Evolutionary conservation across 2,888 invertebrate genomes (phyloP).

Genomic region (Agrochola circellaris): DNA sequence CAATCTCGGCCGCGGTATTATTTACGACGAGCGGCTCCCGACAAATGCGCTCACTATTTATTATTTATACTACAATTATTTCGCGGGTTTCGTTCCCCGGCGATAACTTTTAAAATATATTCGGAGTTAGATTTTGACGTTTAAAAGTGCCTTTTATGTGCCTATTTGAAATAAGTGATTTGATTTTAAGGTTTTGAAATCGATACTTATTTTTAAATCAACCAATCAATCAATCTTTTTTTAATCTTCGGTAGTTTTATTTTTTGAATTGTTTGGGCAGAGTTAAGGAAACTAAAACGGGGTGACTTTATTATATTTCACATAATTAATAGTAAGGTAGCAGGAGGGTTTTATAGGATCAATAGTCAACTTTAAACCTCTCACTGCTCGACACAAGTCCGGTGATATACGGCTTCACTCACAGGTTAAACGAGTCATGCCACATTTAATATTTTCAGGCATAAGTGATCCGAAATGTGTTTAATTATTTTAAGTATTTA

Average conservation of each 20-base stretch:
- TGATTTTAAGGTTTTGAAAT: neutral
- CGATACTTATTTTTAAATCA: too few relatives aligned
- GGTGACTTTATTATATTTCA: neutral
- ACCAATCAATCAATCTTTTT: too few relatives aligned
- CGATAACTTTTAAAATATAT: constrained; percentile 4
- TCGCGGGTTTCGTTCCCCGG: neutral
- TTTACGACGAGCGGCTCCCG: constrained; percentile 38
- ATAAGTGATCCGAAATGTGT: neutral
- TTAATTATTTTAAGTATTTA: neutral
- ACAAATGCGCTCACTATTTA: constrained; percentile 49
- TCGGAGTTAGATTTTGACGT: neutral
- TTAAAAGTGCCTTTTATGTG: neutral
- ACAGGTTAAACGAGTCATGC: neutral
- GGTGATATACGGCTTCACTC: neutral
- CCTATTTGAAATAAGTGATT: neutral
- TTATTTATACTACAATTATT: constrained; percentile 55
- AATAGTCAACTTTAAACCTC: neutral
- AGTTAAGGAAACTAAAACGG: too few relatives aligned
- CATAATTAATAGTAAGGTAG: too few relatives aligned
- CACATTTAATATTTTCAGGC: neutral
- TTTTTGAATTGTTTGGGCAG: too few relatives aligned
- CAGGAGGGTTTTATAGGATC: neutral
- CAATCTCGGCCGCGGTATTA: constrained; percentile 56
- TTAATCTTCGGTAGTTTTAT: too few relatives aligned
- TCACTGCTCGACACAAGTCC: neutral